Evolutionary conservation across 2,113 vertebrate species (phyloP).

Genomic region (Phalacrocorax brasilianus): DNA sequence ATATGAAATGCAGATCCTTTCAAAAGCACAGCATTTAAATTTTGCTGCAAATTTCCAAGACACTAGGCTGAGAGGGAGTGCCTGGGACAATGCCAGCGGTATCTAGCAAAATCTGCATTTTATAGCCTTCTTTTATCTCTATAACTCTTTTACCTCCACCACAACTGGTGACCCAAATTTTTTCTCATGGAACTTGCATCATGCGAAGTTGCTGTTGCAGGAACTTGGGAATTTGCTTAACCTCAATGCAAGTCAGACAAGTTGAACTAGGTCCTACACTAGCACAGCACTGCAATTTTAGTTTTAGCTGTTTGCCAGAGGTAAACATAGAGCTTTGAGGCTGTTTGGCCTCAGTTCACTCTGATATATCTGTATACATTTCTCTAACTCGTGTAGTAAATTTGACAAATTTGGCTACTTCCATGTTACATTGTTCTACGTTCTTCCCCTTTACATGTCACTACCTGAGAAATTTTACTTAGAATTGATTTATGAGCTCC

Average conservation of each 20-base stretch:
- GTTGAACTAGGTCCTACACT: neutral
- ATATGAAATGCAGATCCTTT: conserved; percentile 12
- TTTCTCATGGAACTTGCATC: neutral
- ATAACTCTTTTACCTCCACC: neutral
- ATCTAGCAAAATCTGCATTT: conserved; percentile 2
- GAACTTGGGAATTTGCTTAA: neutral
- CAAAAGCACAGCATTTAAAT: neutral
- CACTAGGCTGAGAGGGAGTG: neutral
- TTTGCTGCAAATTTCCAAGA: neutral
- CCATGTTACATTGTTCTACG: neutral
- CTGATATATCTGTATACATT: neutral
- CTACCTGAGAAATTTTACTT: neutral
- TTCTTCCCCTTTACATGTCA: neutral
- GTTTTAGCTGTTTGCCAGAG: neutral
- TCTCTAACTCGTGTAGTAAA: neutral
- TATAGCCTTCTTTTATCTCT: neutral
- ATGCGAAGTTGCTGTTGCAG: neutral
- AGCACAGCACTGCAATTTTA: neutral
- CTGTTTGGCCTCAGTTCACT: neutral
- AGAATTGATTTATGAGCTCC: neutral
- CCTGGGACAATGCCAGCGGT: neutral
- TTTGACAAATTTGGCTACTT: neutral
- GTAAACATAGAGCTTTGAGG: neutral
- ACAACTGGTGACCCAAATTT: neutral
- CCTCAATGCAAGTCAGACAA: neutral